Evolutionary conservation across 2,797 vertebrate genomes (phyloP).

Genomic region (Decapterus maruadsi): DNA sequence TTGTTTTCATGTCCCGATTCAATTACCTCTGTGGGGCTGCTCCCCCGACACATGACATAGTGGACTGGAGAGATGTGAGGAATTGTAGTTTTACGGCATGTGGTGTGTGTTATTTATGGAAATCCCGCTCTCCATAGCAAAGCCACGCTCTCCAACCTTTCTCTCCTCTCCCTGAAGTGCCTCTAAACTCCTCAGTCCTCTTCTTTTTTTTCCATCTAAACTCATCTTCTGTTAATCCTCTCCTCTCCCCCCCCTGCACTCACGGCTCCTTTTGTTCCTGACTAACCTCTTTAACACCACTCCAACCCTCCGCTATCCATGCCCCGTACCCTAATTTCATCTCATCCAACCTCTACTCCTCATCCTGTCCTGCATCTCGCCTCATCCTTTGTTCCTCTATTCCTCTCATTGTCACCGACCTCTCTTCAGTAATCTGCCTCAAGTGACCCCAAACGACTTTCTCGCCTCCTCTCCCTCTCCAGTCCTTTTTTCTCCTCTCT

Average conservation of each 20-base stretch:
- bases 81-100: constrained; percentile 55
- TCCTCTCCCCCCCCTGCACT: constrained; percentile 50
- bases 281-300: constrained; percentile 57
- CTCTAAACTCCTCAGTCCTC: constrained; percentile 36
- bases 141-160: constrained; percentile 34
- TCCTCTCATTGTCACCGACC: constrained; percentile 60
- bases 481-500: constrained; percentile 24
- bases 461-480: constrained; percentile 38
- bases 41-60: constrained; percentile 60
- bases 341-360: constrained; percentile 53
- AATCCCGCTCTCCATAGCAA: constrained; percentile 50
- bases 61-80: constrained; percentile 41
- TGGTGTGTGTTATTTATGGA: constrained; percentile 73
- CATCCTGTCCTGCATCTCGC: constrained; percentile 55
- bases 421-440: constrained; percentile 64
- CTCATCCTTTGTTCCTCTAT: constrained; percentile 54
- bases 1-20: constrained; percentile 77
- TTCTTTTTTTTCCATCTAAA: constrained; percentile 52
- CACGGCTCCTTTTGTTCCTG: constrained; percentile 62
- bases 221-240: constrained; percentile 60
- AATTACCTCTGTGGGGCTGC: constrained; percentile 71
- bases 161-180: constrained; percentile 36
- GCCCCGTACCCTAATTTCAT: constrained; percentile 51
- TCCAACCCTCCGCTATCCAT: constrained; percentile 29
- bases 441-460: constrained; percentile 69